Base-by-base conservation (phyloP, 2,888 invertebrate genomes). In the Phaonia tiefii region DNA sequence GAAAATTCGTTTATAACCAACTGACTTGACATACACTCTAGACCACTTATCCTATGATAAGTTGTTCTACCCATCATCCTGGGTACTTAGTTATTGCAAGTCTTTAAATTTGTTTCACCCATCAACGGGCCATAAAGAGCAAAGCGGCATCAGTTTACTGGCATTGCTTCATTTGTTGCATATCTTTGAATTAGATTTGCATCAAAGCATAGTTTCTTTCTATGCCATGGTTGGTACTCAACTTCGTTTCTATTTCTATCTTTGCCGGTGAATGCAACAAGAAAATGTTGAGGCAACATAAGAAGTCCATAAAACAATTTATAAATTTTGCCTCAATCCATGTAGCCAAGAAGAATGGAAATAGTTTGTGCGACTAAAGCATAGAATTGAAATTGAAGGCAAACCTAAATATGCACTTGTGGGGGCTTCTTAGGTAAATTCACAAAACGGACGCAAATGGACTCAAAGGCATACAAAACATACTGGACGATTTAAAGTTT, bases 281-380 rank as follows among this genome's bases (percentile, higher is more conserved):
- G 31, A 51, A 17, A 17, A 22, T 20, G 51, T 22, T 51, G 46
- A 5, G 20, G 11, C 8, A 22, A 8, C 44, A 13, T 2, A 13
- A n/a, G 44, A 44, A 44, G 13, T 63, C 22, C 39, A 65, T 65
- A 65, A 65, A 65, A 65, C 63, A 65, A 65, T 65, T 65, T 65
- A 65, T 13, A 42, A 42, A 65, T 65, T 13, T 65, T 39, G 44
- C 42, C 42, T 65, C 3, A 65, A 65, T 65, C 44, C 60, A 20
- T 10, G 22, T 10, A 20, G 17, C 51, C 22, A 15, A 5, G n/a
- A 8, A n/a, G n/a, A n/a, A n/a, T n/a, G n/a, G n/a, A n/a, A n/a
- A n/a, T n/a, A n/a, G n/a, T n/a, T n/a, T n/a, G n/a, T n/a, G n/a
- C n/a, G n/a, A n/a, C n/a, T n/a, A n/a, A n/a, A n/a, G n/a, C n/a